These are phyloP conservation scores for Masnerella sp. DNA, from an alignment of 2,888 invertebrate species.

Conservation along the genomic window DNA sequence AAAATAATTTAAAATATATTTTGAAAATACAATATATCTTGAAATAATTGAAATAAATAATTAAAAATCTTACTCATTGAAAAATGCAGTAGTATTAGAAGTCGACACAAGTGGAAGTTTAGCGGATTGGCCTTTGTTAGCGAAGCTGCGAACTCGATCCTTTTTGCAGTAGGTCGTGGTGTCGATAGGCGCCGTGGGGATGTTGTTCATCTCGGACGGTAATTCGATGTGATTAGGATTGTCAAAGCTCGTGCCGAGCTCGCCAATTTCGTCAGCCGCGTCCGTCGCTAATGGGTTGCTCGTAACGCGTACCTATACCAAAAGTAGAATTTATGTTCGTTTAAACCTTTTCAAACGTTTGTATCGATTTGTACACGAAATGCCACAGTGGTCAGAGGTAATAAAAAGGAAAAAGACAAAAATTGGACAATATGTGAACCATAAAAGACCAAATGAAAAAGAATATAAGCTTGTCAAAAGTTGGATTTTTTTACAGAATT, in stretches of 20 bases:
- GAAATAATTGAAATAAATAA: no score
- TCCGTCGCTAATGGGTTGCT: conserved; percentile 83
- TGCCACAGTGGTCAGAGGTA: no score
- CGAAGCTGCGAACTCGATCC: conserved; percentile 75
- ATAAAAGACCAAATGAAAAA: no score
- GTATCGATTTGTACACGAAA: no score
- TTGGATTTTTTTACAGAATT: no score
- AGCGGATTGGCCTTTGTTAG: conserved; percentile 62
- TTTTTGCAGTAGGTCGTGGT: conserved; percentile 86
- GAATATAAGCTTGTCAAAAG: no score
- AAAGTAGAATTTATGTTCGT: no score
- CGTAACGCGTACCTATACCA: conserved; percentile 85
- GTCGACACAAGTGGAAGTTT: conserved; percentile 60
- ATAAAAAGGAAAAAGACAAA: no score
- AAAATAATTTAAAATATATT: no score
- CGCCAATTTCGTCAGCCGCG: conserved; percentile 75
- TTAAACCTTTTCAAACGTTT: no score
- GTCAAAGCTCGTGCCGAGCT: conserved; percentile 85
- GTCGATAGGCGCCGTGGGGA: conserved; percentile 79
- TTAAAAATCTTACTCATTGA: conserved; percentile 76
- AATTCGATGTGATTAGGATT: conserved; percentile 86
- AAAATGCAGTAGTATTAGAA: conserved; percentile 62
- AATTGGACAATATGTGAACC: no score
- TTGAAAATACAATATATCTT: no score
- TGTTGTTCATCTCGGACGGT: conserved; percentile 78